A percentile compares a stretch with the other conserved stretches of the same genome.
phyloP scores from a whole-genome alignment of 2,888 invertebrate species.

The Caenorhabditis sp. region DNA sequence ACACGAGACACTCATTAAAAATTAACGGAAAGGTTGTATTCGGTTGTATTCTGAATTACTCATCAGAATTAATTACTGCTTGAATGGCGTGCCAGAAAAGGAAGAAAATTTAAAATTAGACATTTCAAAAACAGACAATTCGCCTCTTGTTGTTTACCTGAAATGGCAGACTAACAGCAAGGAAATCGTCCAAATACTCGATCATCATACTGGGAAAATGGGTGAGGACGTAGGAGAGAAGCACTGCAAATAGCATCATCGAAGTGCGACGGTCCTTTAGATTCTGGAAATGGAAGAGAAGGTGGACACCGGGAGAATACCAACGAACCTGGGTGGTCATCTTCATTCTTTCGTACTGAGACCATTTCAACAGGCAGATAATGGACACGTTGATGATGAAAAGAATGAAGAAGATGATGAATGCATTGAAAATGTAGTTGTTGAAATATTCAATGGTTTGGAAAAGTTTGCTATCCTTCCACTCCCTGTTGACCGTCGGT shows the following conservation, averaged over 20 bases:
- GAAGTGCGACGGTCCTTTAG: constrained; percentile 13
- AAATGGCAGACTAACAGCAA: background rate
- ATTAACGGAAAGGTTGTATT: background rate
- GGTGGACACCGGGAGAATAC: background rate
- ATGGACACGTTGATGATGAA: constrained; percentile 36
- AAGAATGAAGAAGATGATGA: constrained; percentile 23
- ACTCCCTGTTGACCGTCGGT: background rate
- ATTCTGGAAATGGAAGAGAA: constrained; percentile 8
- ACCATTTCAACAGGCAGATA: constrained; percentile 22
- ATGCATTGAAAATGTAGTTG: constrained; percentile 36
- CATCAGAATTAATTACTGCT: constrained; percentile 16
- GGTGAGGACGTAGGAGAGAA: constrained; percentile 34
- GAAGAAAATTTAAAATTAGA: background rate
- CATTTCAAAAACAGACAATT: background rate
- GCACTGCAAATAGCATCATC: constrained; percentile 31
- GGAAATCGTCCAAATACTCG: constrained; percentile 12
- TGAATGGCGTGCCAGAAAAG: background rate
- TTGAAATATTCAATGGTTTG: constrained; percentile 15
- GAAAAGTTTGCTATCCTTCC: background rate
- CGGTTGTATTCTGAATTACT: background rate
- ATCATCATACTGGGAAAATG: constrained; percentile 45
- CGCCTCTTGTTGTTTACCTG: background rate
- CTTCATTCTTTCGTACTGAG: constrained; percentile 22
- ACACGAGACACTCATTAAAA: background rate
- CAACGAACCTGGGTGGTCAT: constrained; percentile 35